Evolutionary conservation across 2,888 invertebrate species (phyloP), one percentile per base, ranked within the genome.

Genomic region (Microctonus hyperodae): DNA sequence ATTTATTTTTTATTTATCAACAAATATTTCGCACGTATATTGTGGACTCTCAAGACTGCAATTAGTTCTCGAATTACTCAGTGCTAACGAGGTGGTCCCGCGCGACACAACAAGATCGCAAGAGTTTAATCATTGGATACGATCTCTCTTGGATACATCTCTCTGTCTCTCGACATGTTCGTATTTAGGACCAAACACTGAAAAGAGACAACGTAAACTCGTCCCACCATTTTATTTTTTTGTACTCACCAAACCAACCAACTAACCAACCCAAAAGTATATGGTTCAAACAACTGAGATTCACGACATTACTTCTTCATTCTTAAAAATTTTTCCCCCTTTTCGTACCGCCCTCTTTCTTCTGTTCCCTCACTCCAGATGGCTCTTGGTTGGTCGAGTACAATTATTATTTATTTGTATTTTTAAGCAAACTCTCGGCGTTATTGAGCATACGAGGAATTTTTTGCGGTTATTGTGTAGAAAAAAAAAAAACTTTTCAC

Each of bases 31-130:
- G 44, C 44, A 44, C 44, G 59, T 16, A 44, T 48, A 48, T 59
- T 16, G 44, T 44, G n/a, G 20, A 72, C 74, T 70, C 74, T 76
- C 75, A 77, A 76, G 75, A 74, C 74, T 75, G 80, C 81, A 82
- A 82, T 82, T 82, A 81, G 81, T 77, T 78, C 78, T 80, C 80
- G 82, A 82, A 82, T 82, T 81, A 82, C 82, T 80, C 80, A 78
- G 79, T 76, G 77, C 79, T 82, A 82, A 82, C 82, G 81, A 82
- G 80, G 76, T 77, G 77, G 76, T 72, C 70, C 74, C 67, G 67
- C 71, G 72, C 71, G 68, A 67, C 22, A 68, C 69, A 56, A 63
- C 64, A 71, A 78, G 77, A 80, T 78, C 77, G 77, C 77, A 74
- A 78, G 78, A 77, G 76, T 82, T 44, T 80, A 80, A 81, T 81